phyloP scores from a whole-genome alignment of 2,113 vertebrate genomes.

The Protobothrops mucrosquamatus region DNA sequence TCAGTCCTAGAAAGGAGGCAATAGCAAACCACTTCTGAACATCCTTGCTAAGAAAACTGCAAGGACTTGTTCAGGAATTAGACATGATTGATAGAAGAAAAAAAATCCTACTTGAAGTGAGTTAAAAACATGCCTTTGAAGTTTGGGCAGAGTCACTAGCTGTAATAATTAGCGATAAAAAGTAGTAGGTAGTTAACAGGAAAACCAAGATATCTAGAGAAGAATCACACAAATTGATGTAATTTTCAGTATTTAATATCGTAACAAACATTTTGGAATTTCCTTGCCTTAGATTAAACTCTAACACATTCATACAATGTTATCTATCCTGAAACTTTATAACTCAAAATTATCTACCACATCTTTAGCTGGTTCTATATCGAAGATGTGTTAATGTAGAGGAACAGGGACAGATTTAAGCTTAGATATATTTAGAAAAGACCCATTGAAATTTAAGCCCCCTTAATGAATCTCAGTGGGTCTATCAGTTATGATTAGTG shows the following conservation, averaged over 20 bases:
- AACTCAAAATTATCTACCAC: not conserved
- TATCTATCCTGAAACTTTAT: not conserved
- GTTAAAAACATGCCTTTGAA: not conserved
- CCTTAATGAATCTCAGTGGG: not conserved
- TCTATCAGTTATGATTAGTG: not conserved
- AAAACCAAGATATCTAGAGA: not conserved
- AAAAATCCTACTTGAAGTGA: not conserved
- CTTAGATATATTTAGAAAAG: not conserved
- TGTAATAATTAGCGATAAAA: not conserved
- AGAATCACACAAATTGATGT: not conserved
- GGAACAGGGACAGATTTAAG: too few relatives aligned
- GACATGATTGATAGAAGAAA: not conserved
- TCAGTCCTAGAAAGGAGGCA: not conserved
- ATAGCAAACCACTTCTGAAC: not conserved
- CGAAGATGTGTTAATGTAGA: not conserved
- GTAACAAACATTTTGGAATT: not conserved
- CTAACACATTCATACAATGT: not conserved
- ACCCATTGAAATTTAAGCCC: not conserved
- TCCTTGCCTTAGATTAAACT: not conserved
- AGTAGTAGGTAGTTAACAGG: not conserved
- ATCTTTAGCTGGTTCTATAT: not conserved
- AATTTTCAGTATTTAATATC: not conserved
- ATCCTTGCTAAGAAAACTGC: not conserved
- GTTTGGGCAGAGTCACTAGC: not conserved
- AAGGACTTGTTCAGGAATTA: not conserved